Base-by-base conservation (phyloP, 2,797 vertebrate genomes). In the Spinus olivaceus region DNA sequence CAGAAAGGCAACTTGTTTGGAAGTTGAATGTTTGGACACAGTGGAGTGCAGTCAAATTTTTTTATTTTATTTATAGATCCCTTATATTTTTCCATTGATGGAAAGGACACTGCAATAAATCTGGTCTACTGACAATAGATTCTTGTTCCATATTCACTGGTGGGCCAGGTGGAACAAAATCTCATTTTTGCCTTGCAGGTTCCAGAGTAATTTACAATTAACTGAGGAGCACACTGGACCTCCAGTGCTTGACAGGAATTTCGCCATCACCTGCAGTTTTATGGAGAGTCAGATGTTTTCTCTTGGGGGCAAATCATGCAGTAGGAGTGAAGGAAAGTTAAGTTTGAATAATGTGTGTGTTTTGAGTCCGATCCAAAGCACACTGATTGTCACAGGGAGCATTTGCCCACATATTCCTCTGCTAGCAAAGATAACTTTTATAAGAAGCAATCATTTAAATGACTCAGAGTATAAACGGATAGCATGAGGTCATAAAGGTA, bases 341-440 rank as follows among this genome's bases (percentile, higher is more conserved):
- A 71, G 60, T 70, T 77, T 84, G 67, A 86, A 53, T 89, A 92
- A 90, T 69, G 19, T 78, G 74, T 93, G 60, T 94, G 18, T 74
- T 92, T 96, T 96, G 93, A 95, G 57, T 50, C 71, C 3, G 23
- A 73, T 91, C 86, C 92, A 95, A 95, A 92, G 71, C 71, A 94
- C 65, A 91, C 71, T 54, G 84, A 93, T 94, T 93, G 80, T 95
- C 92, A 87, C 74, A 86, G 59, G 47, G 76, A 83, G 39, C 76
- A 70, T 80, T 94, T 92, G 66, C 57, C 49, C 27, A 42, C 30
- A 77, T 90, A 85, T 35, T 80, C 71, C 61, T 92, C 53, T 88
- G 25, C 51, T 85, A 82, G 67, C 24, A 88, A 94, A 94, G 92
- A 95, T 86, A 95, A 90, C 39, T 92, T 92, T 87, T 80, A 44